Conservation (phyloP, 2,888 invertebrate species). For the Asteroscopus sphinx region DNA sequence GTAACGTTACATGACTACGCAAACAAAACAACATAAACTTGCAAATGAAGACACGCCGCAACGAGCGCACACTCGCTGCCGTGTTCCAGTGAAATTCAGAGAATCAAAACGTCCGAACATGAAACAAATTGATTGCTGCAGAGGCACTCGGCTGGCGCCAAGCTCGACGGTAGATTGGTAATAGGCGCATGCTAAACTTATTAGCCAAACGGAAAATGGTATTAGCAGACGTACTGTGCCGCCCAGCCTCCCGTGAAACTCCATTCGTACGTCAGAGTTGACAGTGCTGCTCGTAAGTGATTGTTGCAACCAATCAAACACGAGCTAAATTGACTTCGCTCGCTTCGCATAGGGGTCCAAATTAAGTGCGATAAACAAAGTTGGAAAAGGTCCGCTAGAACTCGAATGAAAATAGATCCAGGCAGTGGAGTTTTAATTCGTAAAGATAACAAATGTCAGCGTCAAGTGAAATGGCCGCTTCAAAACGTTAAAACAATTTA, state of each 20-base stretch:
- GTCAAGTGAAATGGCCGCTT: slow-evolving; percentile 78
- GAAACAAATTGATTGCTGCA: slow-evolving; percentile 88
- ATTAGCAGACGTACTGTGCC: slow-evolving; percentile 82
- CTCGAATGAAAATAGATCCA: slow-evolving; percentile 66
- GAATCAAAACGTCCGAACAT: slow-evolving; percentile 87
- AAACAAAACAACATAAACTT: slow-evolving; percentile 78
- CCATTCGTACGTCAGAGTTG: slow-evolving; percentile 84
- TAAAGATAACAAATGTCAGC: slow-evolving; percentile 82
- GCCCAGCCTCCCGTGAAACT: slow-evolving; percentile 78
- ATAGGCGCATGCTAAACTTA: slow-evolving; percentile 89
- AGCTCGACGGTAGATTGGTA: slow-evolving; percentile 86
- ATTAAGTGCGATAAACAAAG: slow-evolving; percentile 73
- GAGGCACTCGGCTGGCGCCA: slow-evolving; percentile 77
- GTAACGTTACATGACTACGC: slow-evolving; percentile 67
- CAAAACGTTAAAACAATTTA: slow-evolving; percentile 88
- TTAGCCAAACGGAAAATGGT: slow-evolving; percentile 89
- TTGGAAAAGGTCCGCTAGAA: slow-evolving; percentile 65
- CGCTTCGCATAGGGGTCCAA: slow-evolving; percentile 64
- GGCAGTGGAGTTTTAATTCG: slow-evolving; percentile 76
- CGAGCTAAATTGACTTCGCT: slow-evolving; percentile 75
- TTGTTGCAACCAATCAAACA: slow-evolving; percentile 87
- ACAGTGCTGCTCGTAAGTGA: slow-evolving; percentile 83
- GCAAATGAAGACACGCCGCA: slow-evolving; percentile 81
- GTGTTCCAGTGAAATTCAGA: slow-evolving; percentile 77
- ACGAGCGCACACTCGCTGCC: slow-evolving; percentile 74